These are phyloP conservation scores for Parotia lawesii DNA, from an alignment of 2,113 vertebrate genomes.

Conservation along the genomic window DNA sequence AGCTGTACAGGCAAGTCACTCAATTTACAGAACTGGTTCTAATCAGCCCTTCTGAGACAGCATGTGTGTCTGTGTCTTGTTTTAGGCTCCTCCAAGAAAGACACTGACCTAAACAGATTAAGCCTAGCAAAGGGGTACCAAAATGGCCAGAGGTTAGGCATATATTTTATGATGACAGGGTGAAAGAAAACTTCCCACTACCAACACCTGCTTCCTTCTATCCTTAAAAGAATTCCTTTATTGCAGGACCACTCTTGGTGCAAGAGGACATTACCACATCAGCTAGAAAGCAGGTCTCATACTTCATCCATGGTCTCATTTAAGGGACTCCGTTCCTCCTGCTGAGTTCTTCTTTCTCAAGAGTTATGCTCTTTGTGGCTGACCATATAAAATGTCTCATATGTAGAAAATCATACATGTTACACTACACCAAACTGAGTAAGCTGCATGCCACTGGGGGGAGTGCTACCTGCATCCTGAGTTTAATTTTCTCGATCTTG, in stretches of 20 bases:
- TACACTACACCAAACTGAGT: neutral
- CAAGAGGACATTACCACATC: neutral
- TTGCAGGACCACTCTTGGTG: neutral
- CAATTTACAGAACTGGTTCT: neutral
- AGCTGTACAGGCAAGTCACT: neutral
- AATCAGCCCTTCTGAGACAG: neutral
- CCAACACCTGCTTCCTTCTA: rapidly evolving
- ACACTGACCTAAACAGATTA: neutral
- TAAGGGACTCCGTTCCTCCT: neutral
- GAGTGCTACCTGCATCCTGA: neutral
- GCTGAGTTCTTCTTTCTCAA: neutral
- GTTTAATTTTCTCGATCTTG: neutral
- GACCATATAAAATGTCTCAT: neutral
- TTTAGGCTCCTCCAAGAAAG: neutral
- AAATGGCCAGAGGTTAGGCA: neutral
- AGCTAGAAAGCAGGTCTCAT: neutral
- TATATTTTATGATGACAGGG: neutral
- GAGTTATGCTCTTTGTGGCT: neutral
- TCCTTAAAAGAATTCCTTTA: neutral
- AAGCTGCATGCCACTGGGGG: neutral
- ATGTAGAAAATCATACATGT: neutral
- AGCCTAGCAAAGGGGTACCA: neutral
- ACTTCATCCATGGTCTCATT: neutral
- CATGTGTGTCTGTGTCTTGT: neutral
- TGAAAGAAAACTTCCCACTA: neutral